Evolutionary conservation across 92 coral and sea anemone genomes (phyloP).

Genomic region (Heteractis magnifica): DNA sequence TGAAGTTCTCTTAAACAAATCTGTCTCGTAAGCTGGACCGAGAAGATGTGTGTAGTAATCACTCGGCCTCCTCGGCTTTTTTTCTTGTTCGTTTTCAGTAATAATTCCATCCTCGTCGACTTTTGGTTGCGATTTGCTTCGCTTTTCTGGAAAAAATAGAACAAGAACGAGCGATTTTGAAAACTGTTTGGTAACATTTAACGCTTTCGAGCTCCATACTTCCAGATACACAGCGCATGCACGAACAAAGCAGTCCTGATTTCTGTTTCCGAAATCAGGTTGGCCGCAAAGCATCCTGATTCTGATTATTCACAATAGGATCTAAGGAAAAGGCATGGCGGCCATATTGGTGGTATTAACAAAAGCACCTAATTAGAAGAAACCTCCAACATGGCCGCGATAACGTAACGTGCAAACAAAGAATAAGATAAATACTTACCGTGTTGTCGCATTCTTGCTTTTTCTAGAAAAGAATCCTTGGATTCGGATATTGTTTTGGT

Average conservation of each 20-base stretch:
- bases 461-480: conserved; percentile 15
- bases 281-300: too few species aligned
- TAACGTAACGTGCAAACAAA: neutral
- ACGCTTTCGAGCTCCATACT: neutral
- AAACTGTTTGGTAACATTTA: neutral
- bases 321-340: too few species aligned
- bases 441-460: conserved; percentile 15
- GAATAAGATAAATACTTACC: neutral
- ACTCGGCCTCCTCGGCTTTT: neutral
- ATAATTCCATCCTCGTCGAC: conserved; percentile 37
- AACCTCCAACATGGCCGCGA: neutral
- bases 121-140: conserved; percentile 10
- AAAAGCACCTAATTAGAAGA: too few species aligned
- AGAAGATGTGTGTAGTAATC: conserved; percentile 6
- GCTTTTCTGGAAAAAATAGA: conserved; percentile 14
- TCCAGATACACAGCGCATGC: too few species aligned
- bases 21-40: conserved; percentile 38
- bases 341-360: neutral
- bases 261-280: too few species aligned
- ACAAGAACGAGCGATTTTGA: neutral
- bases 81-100: conserved; percentile 21
- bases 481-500: conserved; percentile 21
- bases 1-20: conserved; percentile 38
- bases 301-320: too few species aligned
- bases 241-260: too few species aligned